Evolutionary conservation across 2,888 invertebrate species (phyloP), one percentile per base, ranked within the genome.

Genomic region (Nomada lathburiana): DNA sequence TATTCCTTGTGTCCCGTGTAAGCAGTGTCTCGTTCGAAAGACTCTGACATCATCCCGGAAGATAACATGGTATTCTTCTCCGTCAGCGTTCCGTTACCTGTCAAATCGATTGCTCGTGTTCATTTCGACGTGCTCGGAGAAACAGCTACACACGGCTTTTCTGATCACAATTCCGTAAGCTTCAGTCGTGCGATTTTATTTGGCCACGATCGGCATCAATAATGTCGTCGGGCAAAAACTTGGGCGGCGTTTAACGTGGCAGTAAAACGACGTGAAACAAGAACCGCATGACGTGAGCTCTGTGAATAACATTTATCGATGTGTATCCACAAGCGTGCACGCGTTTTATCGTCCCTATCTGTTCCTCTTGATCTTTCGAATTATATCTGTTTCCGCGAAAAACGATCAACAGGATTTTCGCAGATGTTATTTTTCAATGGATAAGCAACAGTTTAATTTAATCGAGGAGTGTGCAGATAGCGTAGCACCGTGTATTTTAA

Each of bases 31-130:
- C 57, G 74, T 77, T 59, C 72, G 76, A 63, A 65, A 55, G 9
- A 44, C 69, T 59, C 77, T 83, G 86, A 88, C 80, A 83, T 84
- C 84, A 86, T 85, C 29, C 77, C 79, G 55, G 84, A 87, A 82
- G 85, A 86, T 87, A 67, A 70, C 68, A 60, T 26, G 62, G 50
- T 81, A 68, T 71, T 83, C 74, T 68, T 70, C 80, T 69, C 13
- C 57, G 16, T 20, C 50, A 50, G 47, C 10, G 74, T 79, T 68
- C 86, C 86, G 84, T 86, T 86, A 86, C 23, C 73, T 82, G 77
- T 69, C 82, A 75, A 84, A 86, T 79, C 52, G 64, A 68, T 82
- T 64, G 42, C 76, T 77, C 80, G 59, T 29, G 36, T 59, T 73
- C 73, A n/a, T 83, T 57, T 76, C 70, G 18, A 55, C 42, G 53